A percentile compares a stretch with the other conserved stretches of the same genome.
phyloP scores from a whole-genome alignment of 2,113 vertebrate species.

The Dromaius novaehollandiae region DNA sequence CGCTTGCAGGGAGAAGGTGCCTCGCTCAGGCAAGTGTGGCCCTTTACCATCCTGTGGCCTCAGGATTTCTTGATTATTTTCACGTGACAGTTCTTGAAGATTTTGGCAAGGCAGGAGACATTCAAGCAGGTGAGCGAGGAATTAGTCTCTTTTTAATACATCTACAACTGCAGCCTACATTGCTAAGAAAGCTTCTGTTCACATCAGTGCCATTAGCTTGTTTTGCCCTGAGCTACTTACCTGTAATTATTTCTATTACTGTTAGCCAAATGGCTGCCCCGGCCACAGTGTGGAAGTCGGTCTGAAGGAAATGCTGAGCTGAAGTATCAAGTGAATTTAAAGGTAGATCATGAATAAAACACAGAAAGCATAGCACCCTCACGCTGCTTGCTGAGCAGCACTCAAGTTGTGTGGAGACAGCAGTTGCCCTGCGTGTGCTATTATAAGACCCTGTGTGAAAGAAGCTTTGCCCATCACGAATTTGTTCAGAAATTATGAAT shows the following conservation, averaged over 20 bases:
- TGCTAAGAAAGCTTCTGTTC: background rate
- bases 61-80: background rate
- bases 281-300: background rate
- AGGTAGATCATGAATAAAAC: background rate
- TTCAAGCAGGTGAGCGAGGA: background rate
- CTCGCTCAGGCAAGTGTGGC: background rate
- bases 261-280: background rate
- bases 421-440: background rate
- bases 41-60: background rate
- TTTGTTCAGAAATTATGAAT: background rate
- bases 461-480: background rate
- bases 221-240: background rate
- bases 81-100: background rate
- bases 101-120: background rate
- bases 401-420: background rate
- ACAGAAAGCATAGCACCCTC: background rate
- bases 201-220: background rate
- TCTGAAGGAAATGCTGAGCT: background rate
- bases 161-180: background rate
- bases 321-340: background rate
- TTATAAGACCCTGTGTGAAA: background rate
- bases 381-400: rapidly evolving
- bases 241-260: background rate
- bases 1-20: background rate
- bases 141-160: background rate